Percentiles rank a stretch among this genome's conserved stretches.
phyloP scores from a whole-genome alignment of 2,888 invertebrate genomes.

The Andricus quercusramuli region DNA sequence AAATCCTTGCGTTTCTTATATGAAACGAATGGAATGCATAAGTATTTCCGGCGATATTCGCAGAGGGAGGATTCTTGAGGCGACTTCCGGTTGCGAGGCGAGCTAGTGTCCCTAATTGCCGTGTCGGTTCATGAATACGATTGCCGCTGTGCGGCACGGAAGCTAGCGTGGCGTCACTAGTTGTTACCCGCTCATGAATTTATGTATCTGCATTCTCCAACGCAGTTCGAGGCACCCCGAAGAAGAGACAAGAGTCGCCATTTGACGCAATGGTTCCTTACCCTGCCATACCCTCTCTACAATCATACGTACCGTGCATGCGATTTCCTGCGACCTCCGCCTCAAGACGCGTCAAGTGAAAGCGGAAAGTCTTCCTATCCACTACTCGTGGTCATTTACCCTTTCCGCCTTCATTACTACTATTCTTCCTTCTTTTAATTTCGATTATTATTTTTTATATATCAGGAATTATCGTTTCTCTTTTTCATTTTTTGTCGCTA shows the following conservation, averaged over 20 bases:
- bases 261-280: conserved; percentile 26
- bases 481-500: too few species aligned
- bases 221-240: conserved; percentile 68
- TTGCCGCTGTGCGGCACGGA: conserved; percentile 76
- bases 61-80: conserved; percentile 75
- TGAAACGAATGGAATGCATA: conserved; percentile 77
- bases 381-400: not conserved
- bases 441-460: too few species aligned
- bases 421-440: too few species aligned
- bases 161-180: conserved; percentile 78
- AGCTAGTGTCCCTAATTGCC: conserved; percentile 79
- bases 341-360: conserved; percentile 7
- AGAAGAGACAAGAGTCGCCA: conserved; percentile 51
- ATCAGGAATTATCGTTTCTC: too few species aligned
- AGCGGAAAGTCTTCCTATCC: conserved; percentile 6
- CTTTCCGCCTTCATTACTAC: too few species aligned
- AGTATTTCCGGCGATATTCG: conserved; percentile 77
- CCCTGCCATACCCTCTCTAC: conserved; percentile 27
- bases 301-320: conserved; percentile 21
- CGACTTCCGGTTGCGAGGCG: conserved; percentile 77
- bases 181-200: conserved; percentile 78
- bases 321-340: conserved; percentile 10
- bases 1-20: conserved; percentile 70
- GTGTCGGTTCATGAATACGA: conserved; percentile 79
- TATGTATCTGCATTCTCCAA: conserved; percentile 78